Evolutionary conservation across 2,888 invertebrate genomes (phyloP).

Genomic region (Dasysyrphus tricinctus): DNA sequence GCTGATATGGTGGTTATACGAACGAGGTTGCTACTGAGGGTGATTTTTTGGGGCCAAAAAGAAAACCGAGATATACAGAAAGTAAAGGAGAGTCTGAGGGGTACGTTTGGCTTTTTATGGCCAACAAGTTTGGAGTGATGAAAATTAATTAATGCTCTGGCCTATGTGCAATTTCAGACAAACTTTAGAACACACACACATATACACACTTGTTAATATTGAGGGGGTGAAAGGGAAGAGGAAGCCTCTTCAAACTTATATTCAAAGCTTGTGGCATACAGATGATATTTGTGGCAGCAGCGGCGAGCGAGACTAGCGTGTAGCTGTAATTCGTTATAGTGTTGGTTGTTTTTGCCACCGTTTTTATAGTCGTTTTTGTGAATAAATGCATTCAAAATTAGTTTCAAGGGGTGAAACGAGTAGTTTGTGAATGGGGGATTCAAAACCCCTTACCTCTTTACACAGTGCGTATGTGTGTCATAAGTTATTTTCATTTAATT

Average conservation of each 20-base stretch:
- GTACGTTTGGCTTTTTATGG: slow-evolving; percentile 72
- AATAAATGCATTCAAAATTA: slow-evolving; percentile 54
- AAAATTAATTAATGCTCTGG: slow-evolving; percentile 73
- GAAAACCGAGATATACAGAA: slow-evolving; percentile 19
- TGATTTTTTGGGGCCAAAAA: slow-evolving; percentile 36
- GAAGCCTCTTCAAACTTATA: background rate
- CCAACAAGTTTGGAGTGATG: slow-evolving; percentile 74
- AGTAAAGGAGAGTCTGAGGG: slow-evolving; percentile 34
- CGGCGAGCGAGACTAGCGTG: slow-evolving; percentile 5
- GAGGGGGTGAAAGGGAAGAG: background rate
- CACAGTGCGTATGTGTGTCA: slow-evolving; percentile 28
- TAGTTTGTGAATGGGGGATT: slow-evolving; percentile 19
- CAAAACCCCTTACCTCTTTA: background rate
- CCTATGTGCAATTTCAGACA: slow-evolving; percentile 65
- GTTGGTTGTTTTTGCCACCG: slow-evolving; percentile 38
- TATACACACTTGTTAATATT: slow-evolving; percentile 12
- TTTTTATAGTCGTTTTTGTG: slow-evolving; percentile 47
- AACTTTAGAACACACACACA: slow-evolving; percentile 24
- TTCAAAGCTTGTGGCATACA: slow-evolving; percentile 18
- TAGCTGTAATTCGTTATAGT: slow-evolving; percentile 54
- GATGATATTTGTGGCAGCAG: slow-evolving; percentile 54
- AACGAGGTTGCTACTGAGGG: background rate
- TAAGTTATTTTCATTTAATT: slow-evolving; percentile 55
- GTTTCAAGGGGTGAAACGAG: background rate
- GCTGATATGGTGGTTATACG: slow-evolving; percentile 1